Percentiles rank a stretch among this genome's conserved stretches.
Conservation (phyloP, 2,797 vertebrate genomes). For the Cetoscarus ocellatus region DNA sequence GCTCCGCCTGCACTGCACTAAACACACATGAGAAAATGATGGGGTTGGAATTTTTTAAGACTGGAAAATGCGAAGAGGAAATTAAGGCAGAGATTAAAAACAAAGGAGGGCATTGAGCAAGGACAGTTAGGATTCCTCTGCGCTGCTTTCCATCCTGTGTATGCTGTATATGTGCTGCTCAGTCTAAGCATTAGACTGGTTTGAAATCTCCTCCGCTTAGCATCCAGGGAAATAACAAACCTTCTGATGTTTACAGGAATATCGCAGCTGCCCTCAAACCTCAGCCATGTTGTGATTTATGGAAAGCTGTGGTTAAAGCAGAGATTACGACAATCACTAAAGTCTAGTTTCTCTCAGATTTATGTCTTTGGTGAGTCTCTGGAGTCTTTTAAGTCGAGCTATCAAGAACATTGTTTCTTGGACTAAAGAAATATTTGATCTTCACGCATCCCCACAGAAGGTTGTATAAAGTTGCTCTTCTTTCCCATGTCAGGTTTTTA, state of each 20-base stretch:
- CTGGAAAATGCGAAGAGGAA: slow-evolving; percentile 62
- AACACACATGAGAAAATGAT: slow-evolving; percentile 54
- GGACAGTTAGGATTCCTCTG: slow-evolving; percentile 39
- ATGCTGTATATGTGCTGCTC: slow-evolving; percentile 45
- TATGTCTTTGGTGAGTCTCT: slow-evolving; percentile 52
- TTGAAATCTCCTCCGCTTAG: slow-evolving; percentile 33
- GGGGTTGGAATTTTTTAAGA: slow-evolving; percentile 50
- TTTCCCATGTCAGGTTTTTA: slow-evolving; percentile 13
- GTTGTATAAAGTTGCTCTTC: slow-evolving; percentile 19
- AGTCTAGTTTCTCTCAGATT: slow-evolving; percentile 68
- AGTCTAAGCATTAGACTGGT: slow-evolving; percentile 29
- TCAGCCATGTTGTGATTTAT: slow-evolving; percentile 71
- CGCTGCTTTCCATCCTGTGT: slow-evolving; percentile 22
- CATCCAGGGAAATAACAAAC: slow-evolving; percentile 52
- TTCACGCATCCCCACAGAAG: slow-evolving; percentile 31
- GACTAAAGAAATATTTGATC: slow-evolving; percentile 47
- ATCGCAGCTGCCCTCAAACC: slow-evolving; percentile 66
- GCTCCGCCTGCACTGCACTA: slow-evolving; percentile 40
- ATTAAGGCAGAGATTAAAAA: slow-evolving; percentile 60
- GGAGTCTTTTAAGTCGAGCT: slow-evolving; percentile 59
- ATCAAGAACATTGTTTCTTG: slow-evolving; percentile 44
- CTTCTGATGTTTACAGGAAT: slow-evolving; percentile 66
- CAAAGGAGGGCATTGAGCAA: slow-evolving; percentile 43
- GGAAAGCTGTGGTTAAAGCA: slow-evolving; percentile 62
- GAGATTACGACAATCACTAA: slow-evolving; percentile 67